phyloP scores from a whole-genome alignment of 1,140 invertebrate genomes.

The Papilio dardanus region DNA sequence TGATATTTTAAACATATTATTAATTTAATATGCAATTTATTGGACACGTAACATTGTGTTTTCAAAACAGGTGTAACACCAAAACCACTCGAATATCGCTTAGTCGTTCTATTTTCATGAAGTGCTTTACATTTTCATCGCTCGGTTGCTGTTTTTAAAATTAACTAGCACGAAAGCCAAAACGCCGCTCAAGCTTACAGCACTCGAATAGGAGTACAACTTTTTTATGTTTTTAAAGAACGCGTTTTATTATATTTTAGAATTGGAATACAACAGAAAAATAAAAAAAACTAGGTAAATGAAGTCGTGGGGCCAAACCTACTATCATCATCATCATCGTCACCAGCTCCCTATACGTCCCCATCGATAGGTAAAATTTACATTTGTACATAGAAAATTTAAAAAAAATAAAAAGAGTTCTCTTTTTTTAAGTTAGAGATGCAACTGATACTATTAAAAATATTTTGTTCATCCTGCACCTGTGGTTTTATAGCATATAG shows the following conservation, averaged over 20 bases:
- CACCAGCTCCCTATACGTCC: too few relatives aligned
- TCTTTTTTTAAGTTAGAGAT: neutral
- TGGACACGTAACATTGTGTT: too few relatives aligned
- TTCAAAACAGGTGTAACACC: conserved; percentile 14
- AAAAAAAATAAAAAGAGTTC: too few relatives aligned
- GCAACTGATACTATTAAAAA: neutral
- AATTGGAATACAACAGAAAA: too few relatives aligned
- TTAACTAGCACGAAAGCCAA: conserved; percentile 10
- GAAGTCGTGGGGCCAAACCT: too few relatives aligned
- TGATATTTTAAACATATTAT: too few relatives aligned
- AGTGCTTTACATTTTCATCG: conserved; percentile 15
- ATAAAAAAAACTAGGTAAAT: too few relatives aligned
- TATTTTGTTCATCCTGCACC: neutral
- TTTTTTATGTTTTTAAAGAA: neutral
- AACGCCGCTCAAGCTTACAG: neutral
- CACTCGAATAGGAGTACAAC: neutral
- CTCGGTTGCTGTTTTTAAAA: conserved; percentile 4
- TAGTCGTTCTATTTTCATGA: conserved; percentile 20
- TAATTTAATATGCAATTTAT: too few relatives aligned
- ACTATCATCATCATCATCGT: too few relatives aligned
- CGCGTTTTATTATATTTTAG: neutral
- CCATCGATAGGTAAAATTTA: too few relatives aligned
- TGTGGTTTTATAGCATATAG: neutral
- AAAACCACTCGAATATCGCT: conserved; percentile 14
- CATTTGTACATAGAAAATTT: too few relatives aligned